Conservation (phyloP, 2,797 vertebrate species). For the Benthosema pterotum region DNA sequence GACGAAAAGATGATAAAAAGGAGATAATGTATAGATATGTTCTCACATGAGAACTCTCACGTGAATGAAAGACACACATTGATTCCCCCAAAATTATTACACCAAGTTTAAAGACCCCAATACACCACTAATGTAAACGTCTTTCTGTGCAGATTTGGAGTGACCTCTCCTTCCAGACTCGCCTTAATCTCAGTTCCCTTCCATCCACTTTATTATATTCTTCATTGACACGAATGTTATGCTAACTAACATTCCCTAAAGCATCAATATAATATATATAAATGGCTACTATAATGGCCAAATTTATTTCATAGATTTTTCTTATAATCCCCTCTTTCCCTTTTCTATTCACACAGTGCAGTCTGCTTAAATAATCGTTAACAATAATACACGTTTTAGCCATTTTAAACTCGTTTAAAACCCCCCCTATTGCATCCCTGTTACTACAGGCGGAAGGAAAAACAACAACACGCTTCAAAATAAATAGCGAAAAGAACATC, state of each 20-base stretch:
- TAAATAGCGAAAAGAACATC: no score
- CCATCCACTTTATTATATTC: no score
- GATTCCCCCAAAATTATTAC: neutral
- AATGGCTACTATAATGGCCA: no score
- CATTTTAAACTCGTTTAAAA: no score
- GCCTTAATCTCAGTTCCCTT: neutral
- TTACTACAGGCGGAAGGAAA: no score
- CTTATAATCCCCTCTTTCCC: conserved; percentile 10
- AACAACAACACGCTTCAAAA: no score
- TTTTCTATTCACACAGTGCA: conserved; percentile 56
- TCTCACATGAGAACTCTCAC: no score
- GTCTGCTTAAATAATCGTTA: conserved; percentile 26
- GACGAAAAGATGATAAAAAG: conserved; percentile 1
- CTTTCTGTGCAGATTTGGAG: neutral
- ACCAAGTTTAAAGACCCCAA: neutral
- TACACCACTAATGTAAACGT: neutral
- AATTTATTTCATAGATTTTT: conserved; percentile 28
- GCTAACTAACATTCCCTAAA: no score
- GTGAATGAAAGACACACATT: neutral
- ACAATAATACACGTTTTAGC: neutral
- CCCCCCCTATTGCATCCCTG: no score
- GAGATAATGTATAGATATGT: conserved; percentile 4
- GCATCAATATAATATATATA: no score
- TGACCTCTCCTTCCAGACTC: neutral
- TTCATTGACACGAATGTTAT: no score